Base-by-base conservation (phyloP, 2,113 vertebrate species). In the Thalassoma bifasciatum region DNA sequence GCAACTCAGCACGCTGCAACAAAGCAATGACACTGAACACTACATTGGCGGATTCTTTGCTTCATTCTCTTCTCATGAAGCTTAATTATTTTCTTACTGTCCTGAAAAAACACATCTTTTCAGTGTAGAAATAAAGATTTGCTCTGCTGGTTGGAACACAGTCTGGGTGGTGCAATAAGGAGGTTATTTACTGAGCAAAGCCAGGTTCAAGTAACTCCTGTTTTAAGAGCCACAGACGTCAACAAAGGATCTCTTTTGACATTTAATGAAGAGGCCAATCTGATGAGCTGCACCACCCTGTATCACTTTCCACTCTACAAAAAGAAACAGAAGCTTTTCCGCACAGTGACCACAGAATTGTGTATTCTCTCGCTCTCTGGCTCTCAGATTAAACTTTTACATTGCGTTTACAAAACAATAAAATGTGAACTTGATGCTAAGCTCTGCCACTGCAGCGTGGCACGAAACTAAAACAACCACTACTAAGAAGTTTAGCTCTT, bases 321-420 rank as follows among this genome's bases (percentile, higher is more conserved):
- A 69, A 72, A 12, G 14, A 54, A 44, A 50, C 16, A 7, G 0
- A 12, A 38, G 0, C 26, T 36, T 71, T 34, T 52, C 59, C 1
- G 10, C 40, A 53, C 54, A 52, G 58, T 64, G 57, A 84, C 47
- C 46, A 49, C 54, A 56, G 50, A 70, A 70, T 46, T 79, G 66
- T 66, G 24, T 36, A 59, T 51, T 24, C 24, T 64, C 17, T 58
- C 42, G 36, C 30, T 54, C 14, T 74, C 26, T 59, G 23, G 68
- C 64, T 71, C n/a, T 70, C 6, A 58, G 56, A 74, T 40, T 59
- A 46, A 4, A 71, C 16, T 57, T 56, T 57, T 24, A 66, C 12
- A 46, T 81, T 70, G 21, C 2, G 57, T 90, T 86, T 86, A 88
- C 82, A 77, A 12, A 54, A 37, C 76, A 60, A 58, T 42, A 67